These are phyloP conservation scores for Osmerus mordax DNA, from an alignment of 2,113 vertebrate species.

Conservation along the genomic window DNA sequence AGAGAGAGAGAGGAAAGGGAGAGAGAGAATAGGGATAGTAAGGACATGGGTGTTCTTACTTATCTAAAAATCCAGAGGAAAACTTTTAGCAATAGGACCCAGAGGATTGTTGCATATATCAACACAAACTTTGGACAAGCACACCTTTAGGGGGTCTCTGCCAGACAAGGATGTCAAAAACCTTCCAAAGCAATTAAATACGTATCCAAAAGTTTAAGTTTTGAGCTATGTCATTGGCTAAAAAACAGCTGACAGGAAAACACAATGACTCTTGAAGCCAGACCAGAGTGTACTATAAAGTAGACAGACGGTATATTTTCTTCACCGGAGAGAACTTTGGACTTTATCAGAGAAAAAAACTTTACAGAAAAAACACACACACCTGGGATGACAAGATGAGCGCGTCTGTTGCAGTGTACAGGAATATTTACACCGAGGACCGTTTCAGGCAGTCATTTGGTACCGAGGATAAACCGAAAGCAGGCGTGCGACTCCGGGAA, in stretches of 20 bases:
- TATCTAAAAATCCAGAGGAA: constrained; percentile 13
- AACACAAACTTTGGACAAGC: constrained; percentile 33
- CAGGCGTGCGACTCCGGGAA: constrained; percentile 52
- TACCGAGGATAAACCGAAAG: constrained; percentile 50
- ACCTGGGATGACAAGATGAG: constrained; percentile 67
- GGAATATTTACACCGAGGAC: constrained; percentile 79
- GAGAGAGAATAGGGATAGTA: background rate
- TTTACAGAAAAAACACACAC: constrained; percentile 9
- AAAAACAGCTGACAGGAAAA: constrained; percentile 65
- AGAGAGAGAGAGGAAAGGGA: background rate
- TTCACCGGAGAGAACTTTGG: background rate
- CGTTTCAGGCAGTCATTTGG: constrained; percentile 77
- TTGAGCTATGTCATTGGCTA: constrained; percentile 64
- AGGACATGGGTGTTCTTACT: constrained; percentile 6
- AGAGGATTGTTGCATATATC: constrained; percentile 44
- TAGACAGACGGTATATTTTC: constrained; percentile 33
- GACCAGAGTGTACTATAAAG: constrained; percentile 61
- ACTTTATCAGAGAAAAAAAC: background rate
- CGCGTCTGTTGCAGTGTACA: constrained; percentile 76
- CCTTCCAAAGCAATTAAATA: constrained; percentile 47
- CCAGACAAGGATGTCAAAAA: constrained; percentile 49
- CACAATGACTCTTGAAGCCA: constrained; percentile 59
- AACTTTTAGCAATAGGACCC: constrained; percentile 70
- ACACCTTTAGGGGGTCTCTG: constrained; percentile 60
- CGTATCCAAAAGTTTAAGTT: constrained; percentile 50